A percentile compares a stretch with the other conserved stretches of the same genome.
Conservation (phyloP, 2,797 vertebrate genomes). For the Pteropus rufus region DNA sequence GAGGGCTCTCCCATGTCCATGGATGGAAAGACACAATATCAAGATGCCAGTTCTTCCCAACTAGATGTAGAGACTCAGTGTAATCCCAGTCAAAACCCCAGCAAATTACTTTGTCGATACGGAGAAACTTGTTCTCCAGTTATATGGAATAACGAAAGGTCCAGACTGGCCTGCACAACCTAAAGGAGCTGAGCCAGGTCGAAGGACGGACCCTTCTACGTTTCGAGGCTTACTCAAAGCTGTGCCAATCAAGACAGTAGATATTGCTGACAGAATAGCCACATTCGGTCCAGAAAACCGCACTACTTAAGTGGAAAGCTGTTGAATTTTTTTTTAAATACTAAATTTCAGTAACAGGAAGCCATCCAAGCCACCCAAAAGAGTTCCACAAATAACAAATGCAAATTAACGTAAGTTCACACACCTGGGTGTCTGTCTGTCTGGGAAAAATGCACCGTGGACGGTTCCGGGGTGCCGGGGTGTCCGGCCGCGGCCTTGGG, state of each 20-base stretch:
- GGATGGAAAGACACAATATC: neutral
- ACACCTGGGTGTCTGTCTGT: neutral
- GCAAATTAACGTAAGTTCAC: neutral
- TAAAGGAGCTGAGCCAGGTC: neutral
- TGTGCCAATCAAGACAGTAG: neutral
- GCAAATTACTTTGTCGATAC: neutral
- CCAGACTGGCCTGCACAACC: neutral
- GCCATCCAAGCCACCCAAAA: neutral
- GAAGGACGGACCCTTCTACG: neutral
- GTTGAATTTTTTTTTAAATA: too few relatives aligned
- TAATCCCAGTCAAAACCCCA: neutral
- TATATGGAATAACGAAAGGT: neutral
- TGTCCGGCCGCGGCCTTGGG: neutral
- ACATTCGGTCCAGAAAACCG: neutral
- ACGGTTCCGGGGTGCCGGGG: neutral
- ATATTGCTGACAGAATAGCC: neutral
- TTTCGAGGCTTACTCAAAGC: neutral
- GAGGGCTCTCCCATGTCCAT: neutral
- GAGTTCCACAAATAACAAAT: neutral
- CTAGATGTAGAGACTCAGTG: neutral
- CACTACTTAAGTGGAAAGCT: neutral
- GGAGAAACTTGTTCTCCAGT: neutral
- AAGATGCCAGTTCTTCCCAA: neutral
- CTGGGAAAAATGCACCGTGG: neutral
- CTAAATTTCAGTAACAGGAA: neutral